Evolutionary conservation across 1,140 invertebrate genomes (phyloP).

Genomic region (Nomia melanderi): DNA sequence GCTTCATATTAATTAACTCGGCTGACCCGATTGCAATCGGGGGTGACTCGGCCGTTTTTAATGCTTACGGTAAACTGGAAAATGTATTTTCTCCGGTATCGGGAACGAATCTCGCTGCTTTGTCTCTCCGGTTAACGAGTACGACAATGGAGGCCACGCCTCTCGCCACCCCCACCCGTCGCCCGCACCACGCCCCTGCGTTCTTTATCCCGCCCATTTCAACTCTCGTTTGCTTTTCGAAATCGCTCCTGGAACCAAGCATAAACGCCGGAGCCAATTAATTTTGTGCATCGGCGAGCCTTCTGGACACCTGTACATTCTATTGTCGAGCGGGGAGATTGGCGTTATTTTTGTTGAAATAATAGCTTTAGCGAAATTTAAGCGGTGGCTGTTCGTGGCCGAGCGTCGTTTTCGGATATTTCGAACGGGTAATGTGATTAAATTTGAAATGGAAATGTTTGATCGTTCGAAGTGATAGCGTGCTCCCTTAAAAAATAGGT

Average conservation of each 20-base stretch:
- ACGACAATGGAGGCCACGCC: background rate
- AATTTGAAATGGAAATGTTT: too few species aligned
- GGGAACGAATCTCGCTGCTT: background rate
- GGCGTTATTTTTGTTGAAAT: too few species aligned
- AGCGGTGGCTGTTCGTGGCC: too few species aligned
- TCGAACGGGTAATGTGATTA: too few species aligned
- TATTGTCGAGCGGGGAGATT: background rate
- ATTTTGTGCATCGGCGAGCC: background rate
- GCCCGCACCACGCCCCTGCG: too few species aligned
- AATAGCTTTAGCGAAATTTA: too few species aligned
- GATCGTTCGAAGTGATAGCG: too few species aligned
- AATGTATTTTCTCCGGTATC: background rate
- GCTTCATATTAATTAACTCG: slow-evolving; percentile 1
- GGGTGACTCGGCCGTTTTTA: background rate
- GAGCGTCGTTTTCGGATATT: too few species aligned
- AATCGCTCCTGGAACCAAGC: background rate
- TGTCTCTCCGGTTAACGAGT: background rate
- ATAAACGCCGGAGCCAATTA: slow-evolving; percentile 14
- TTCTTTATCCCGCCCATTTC: background rate
- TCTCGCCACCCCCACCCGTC: background rate
- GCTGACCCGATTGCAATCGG: background rate
- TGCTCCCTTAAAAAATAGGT: too few species aligned
- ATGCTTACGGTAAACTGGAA: background rate
- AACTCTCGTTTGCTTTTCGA: background rate
- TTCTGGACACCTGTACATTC: background rate